Evolutionary conservation across 1,140 invertebrate species (phyloP).

Genomic region (Aphidius gifuensis): DNA sequence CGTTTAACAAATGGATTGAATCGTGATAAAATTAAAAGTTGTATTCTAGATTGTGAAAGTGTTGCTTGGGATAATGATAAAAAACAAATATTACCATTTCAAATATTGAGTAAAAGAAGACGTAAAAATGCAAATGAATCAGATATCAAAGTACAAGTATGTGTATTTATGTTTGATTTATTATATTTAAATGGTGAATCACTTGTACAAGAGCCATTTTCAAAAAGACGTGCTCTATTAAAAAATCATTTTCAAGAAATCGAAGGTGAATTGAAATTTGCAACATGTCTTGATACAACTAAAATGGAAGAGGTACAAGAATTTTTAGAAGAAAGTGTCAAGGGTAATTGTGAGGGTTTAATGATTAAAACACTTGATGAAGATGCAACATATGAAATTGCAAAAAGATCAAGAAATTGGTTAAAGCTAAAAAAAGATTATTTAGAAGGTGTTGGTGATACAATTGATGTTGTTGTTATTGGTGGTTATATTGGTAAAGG

Average conservation of each 20-base stretch:
- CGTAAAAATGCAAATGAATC: slow-evolving; percentile 88
- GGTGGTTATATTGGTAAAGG: slow-evolving; percentile 94
- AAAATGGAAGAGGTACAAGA: slow-evolving; percentile 90
- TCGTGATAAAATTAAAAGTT: slow-evolving; percentile 68
- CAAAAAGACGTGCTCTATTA: slow-evolving; percentile 73
- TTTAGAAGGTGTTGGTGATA: slow-evolving; percentile 91
- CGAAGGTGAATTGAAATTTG: slow-evolving; percentile 87
- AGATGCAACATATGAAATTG: slow-evolving; percentile 96
- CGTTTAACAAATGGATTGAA: slow-evolving; percentile 63
- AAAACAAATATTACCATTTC: slow-evolving; percentile 94
- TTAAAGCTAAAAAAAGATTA: slow-evolving; percentile 98
- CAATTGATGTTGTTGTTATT: slow-evolving; percentile 91
- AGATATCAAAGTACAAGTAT: slow-evolving; percentile 96
- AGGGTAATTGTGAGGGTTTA: slow-evolving; percentile 91
- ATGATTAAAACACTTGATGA: slow-evolving; percentile 97
- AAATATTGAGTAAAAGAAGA: slow-evolving; percentile 93
- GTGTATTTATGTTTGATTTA: slow-evolving; percentile 97
- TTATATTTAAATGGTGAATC: slow-evolving; percentile 90
- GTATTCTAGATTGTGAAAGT: slow-evolving; percentile 94
- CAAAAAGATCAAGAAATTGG: slow-evolving; percentile 96
- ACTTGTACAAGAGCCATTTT: slow-evolving; percentile 78
- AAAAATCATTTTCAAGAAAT: slow-evolving; percentile 72
- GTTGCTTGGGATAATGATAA: slow-evolving; percentile 93
- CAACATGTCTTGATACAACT: slow-evolving; percentile 77
- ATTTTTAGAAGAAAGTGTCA: slow-evolving; percentile 94